phyloP scores from a whole-genome alignment of 2,888 invertebrate species.

The Trichogramma dendrolimi region DNA sequence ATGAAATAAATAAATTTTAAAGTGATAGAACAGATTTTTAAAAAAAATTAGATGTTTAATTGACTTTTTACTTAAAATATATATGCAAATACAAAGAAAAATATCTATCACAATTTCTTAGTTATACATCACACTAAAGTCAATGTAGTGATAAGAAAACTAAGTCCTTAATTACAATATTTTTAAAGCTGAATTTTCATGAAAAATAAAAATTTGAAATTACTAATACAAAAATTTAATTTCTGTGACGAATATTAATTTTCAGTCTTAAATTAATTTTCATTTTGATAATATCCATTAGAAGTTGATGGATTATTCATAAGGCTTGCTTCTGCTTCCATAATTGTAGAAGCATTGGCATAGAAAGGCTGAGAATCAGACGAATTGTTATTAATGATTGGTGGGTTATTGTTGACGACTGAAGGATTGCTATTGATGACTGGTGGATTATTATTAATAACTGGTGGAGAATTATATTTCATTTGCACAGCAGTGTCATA shows the following conservation, averaged over 20 bases:
- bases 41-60: slow-evolving; percentile 6
- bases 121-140: slow-evolving; percentile 9
- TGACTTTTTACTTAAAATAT: background rate
- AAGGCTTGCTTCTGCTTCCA: slow-evolving; percentile 46
- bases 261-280: slow-evolving; percentile 38
- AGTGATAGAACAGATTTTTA: slow-evolving; percentile 1
- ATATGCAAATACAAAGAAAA: slow-evolving; percentile 10
- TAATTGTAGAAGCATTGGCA: slow-evolving; percentile 49
- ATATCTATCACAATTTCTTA: slow-evolving; percentile 3
- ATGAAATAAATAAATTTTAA: slow-evolving; percentile 6
- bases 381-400: slow-evolving; percentile 35
- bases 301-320: slow-evolving; percentile 37
- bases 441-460: too few relatives aligned
- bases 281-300: slow-evolving; percentile 32
- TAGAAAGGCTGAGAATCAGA: slow-evolving; percentile 47
- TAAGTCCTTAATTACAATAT: background rate
- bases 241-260: too few relatives aligned
- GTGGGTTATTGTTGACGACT: slow-evolving; percentile 11
- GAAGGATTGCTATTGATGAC: too few relatives aligned
- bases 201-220: too few relatives aligned
- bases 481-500: slow-evolving; percentile 91
- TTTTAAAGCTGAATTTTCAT: too few relatives aligned
- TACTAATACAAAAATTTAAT: too few relatives aligned
- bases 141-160: slow-evolving; percentile 4
- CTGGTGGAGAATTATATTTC: slow-evolving; percentile 56